phyloP scores from a whole-genome alignment of 2,113 vertebrate species.

The Tamias sibiricus region DNA sequence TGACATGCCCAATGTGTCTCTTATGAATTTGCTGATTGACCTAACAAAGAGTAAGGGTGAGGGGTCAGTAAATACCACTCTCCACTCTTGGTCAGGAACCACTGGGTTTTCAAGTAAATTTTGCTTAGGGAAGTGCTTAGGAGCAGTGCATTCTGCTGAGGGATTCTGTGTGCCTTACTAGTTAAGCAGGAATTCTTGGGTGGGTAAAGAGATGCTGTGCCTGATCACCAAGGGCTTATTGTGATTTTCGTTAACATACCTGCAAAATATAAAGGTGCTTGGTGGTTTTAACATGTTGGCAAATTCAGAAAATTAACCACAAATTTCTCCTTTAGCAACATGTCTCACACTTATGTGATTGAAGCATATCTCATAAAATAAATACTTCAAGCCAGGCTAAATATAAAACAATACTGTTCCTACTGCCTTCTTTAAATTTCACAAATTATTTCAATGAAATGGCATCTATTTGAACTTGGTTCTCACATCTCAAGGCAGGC shows the following conservation, averaged over 20 bases:
- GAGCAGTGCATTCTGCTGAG: background rate
- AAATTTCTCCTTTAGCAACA: background rate
- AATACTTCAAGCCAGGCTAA: conserved; percentile 13
- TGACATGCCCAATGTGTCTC: background rate
- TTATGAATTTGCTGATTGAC: conserved; percentile 48
- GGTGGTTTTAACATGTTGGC: background rate
- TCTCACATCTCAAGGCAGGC: background rate
- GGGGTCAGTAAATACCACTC: background rate
- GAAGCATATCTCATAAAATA: conserved; percentile 1
- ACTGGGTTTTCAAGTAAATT: background rate
- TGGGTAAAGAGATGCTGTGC: background rate
- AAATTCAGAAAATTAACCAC: background rate
- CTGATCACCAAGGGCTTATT: background rate
- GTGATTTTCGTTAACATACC: background rate
- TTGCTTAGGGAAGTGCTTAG: background rate
- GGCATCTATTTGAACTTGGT: background rate
- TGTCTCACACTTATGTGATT: background rate
- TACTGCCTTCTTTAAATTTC: background rate
- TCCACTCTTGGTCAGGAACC: background rate
- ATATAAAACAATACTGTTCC: background rate
- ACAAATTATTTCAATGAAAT: background rate
- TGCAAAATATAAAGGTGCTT: background rate
- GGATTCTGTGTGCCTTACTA: background rate
- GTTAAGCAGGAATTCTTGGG: background rate
- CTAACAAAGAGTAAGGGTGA: conserved; percentile 7